Conservation (phyloP, 2,797 vertebrate species). For the Benthosema pterotum region DNA sequence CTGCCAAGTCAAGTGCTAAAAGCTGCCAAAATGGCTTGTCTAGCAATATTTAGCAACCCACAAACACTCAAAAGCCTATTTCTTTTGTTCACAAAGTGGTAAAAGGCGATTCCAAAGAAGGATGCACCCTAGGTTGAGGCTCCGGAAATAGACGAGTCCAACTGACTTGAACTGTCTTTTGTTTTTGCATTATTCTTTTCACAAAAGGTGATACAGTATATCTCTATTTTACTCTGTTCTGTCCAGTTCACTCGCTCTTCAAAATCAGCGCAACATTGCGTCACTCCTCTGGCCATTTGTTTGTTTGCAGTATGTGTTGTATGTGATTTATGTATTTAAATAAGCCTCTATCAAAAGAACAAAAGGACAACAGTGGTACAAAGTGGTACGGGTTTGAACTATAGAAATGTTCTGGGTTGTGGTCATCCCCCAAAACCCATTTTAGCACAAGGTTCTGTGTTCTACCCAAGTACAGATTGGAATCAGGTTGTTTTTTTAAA, state of each 20-base stretch:
- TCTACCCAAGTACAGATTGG: no score
- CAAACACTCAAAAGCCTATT: not conserved
- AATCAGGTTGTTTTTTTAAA: no score
- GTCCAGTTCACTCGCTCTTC: conserved; percentile 39
- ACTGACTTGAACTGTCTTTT: conserved; percentile 48
- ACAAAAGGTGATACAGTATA: not conserved
- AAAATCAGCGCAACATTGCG: conserved; percentile 56
- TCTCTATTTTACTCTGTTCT: conserved; percentile 21
- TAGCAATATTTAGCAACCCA: conserved; percentile 2
- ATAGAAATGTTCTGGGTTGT: not conserved
- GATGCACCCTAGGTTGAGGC: conserved; percentile 37
- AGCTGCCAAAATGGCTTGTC: not conserved
- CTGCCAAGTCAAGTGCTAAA: no score
- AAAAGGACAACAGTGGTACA: conserved; percentile 9
- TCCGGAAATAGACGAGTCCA: conserved; percentile 18
- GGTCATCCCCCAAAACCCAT: not conserved
- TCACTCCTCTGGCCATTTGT: conserved; percentile 51
- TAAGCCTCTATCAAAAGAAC: conserved; percentile 28
- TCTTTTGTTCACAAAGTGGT: conserved; percentile 18
- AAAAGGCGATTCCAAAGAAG: conserved; percentile 65
- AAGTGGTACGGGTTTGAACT: conserved; percentile 29
- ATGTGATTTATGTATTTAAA: conserved; percentile 48
- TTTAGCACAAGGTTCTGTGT: no score
- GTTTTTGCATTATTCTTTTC: conserved; percentile 16
- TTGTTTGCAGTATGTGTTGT: conserved; percentile 53